Evolutionary conservation across 2,888 invertebrate species (phyloP).

Genomic region (Agriopis leucophaearia): DNA sequence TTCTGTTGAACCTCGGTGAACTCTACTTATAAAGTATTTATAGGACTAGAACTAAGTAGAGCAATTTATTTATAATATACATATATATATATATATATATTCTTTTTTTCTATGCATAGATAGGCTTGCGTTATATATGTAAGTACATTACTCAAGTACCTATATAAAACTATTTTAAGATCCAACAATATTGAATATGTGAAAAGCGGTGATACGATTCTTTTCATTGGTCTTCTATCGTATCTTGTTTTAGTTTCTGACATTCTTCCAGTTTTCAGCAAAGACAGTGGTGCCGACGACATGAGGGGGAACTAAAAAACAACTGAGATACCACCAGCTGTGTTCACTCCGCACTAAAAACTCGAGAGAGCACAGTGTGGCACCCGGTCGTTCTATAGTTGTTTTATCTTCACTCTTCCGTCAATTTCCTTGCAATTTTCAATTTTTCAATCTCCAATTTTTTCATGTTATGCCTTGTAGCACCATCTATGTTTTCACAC

Average conservation of each 20-base stretch:
- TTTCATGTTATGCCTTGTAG: constrained; percentile 38
- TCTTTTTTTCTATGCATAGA: too few relatives aligned
- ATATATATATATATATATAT: too few relatives aligned
- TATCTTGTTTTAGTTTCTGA: constrained; percentile 1
- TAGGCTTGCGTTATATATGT: too few relatives aligned
- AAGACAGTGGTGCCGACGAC: constrained; percentile 11
- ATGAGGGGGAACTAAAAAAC: constrained; percentile 84
- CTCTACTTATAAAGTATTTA: not conserved
- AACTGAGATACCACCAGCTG: constrained; percentile 99
- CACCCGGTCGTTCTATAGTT: constrained; percentile 93
- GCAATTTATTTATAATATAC: too few relatives aligned
- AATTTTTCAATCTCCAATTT: constrained; percentile 24
- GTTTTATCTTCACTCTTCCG: constrained; percentile 41
- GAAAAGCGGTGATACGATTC: not conserved
- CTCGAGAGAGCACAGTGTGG: constrained; percentile 98
- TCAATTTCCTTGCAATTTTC: constrained; percentile 37
- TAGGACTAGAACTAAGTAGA: too few relatives aligned
- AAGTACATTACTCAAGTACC: too few relatives aligned
- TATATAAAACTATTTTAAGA: too few relatives aligned
- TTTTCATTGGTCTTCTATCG: constrained; percentile 2
- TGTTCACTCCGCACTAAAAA: constrained; percentile 93
- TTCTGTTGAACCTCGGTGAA: not conserved
- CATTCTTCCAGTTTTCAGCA: not conserved
- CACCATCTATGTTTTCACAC: constrained; percentile 45
- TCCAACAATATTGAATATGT: too few relatives aligned